These are phyloP conservation scores for Poecilus cupreus DNA, from an alignment of 2,888 invertebrate species.

Conservation along the genomic window DNA sequence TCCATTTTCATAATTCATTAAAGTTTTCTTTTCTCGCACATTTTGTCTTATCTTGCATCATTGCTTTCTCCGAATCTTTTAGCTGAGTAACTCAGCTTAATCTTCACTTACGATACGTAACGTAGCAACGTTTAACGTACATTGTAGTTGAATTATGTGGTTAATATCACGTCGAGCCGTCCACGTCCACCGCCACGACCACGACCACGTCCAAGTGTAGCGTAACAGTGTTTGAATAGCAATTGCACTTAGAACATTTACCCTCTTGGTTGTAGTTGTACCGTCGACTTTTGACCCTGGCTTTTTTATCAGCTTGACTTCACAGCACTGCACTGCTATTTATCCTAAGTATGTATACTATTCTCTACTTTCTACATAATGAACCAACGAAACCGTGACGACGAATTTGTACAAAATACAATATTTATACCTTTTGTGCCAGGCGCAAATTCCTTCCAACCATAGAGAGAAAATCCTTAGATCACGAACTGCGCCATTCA, in stretches of 20 bases:
- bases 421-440: conserved; percentile 23
- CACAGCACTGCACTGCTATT: conserved; percentile 24
- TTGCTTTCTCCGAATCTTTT: no score
- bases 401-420: conserved; percentile 36
- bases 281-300: conserved; percentile 9
- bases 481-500: neutral
- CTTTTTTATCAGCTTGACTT: conserved; percentile 10
- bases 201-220: no score
- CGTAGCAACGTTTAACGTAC: no score
- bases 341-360: conserved; percentile 33
- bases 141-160: no score
- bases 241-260: neutral
- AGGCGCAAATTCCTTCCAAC: conserved; percentile 5
- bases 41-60: no score
- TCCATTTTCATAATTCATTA: no score
- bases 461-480: conserved; percentile 25
- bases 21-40: no score
- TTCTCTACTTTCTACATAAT: conserved; percentile 41
- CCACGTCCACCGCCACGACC: no score
- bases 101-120: no score
- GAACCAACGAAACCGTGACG: conserved; percentile 37
- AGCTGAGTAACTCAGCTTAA: no score
- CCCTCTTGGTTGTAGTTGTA: neutral
- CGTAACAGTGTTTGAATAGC: no score
- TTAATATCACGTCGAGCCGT: no score